Conservation (phyloP, 2,113 vertebrate genomes). For the Melanerpes aurifrons region DNA sequence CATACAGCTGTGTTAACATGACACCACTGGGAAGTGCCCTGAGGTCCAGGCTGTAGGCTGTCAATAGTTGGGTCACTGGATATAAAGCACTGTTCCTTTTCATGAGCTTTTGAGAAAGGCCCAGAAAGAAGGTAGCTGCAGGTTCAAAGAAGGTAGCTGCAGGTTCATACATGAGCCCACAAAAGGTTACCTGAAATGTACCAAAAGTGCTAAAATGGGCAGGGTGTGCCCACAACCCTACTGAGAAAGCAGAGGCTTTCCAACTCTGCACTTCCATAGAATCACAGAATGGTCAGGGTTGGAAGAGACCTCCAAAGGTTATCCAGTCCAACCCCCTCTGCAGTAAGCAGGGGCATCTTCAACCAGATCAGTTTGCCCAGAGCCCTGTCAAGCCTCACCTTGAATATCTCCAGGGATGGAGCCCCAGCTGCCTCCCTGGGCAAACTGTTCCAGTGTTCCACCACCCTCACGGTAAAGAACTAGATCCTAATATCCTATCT, state of each 20-base stretch:
- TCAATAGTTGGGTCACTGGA: neutral
- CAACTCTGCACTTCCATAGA: neutral
- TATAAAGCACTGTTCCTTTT: neutral
- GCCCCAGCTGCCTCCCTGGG: too few species aligned
- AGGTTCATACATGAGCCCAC: neutral
- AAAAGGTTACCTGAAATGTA: neutral
- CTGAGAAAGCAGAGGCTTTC: neutral
- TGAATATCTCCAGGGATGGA: too few species aligned
- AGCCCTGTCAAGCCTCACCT: too few species aligned
- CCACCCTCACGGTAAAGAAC: too few species aligned
- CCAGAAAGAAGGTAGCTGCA: neutral
- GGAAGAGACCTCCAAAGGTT: too few species aligned
- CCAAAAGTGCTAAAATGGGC: neutral
- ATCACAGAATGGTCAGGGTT: too few species aligned
- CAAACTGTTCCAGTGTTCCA: too few species aligned
- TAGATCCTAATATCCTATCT: too few species aligned
- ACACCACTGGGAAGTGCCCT: fast-evolving
- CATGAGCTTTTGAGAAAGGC: neutral
- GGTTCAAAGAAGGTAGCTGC: neutral
- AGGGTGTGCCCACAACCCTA: neutral
- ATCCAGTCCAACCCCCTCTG: too few species aligned
- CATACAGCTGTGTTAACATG: neutral
- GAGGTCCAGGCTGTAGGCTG: fast-evolving
- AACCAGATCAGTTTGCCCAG: too few species aligned
- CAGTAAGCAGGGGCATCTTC: too few species aligned